Evolutionary conservation across 1,140 invertebrate species (phyloP), one percentile per base, ranked within the genome.

Genomic region (Hirudo medicinalis): DNA sequence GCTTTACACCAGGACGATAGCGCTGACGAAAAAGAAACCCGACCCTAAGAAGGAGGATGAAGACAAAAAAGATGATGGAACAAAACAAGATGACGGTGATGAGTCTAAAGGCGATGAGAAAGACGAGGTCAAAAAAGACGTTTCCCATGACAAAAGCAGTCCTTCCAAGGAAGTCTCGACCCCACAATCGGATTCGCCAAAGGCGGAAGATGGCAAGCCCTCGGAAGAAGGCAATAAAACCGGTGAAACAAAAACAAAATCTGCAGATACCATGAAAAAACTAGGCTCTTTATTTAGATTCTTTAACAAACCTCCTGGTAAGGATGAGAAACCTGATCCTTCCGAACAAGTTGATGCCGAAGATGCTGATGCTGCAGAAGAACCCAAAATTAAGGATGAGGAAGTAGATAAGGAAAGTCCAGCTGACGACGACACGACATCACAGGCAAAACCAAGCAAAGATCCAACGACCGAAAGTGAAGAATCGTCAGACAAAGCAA

Each of bases 301-400:
- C 29, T 63, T 63, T 63, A 63, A 63, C 29, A 63, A 63, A 32
- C 57, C 57, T 11, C 57, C 57, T 32, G 57, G 29, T 19, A 63
- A 63, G 29, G 29, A 22, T 5, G 57, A 63, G 29, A 63, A 25
- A n/a, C 13, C 57, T 19, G 29, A 63, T 25, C 29, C 22, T 32
- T 63, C 57, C 9, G 57, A 63, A 8, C 22, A 63, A 63, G 29
- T 2, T 22, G 57, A 63, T 25, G 9, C 19, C 22, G 22, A 63
- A 63, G 20, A 63, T n/a, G 20, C 9, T 25, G 20, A 8, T 25
- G 29, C 57, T 0, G 17, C 22, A 11, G 17, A 63, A 25, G 57
- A 63, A 63, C 13, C 43, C 5, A 63, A 63, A 63, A 63, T 20
- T 20, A 63, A 63, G 1, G 54, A 57, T 25, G 9, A 57, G 9